phyloP scores from a whole-genome alignment of 1,140 invertebrate genomes.

The Panagrolaimus sp. region DNA sequence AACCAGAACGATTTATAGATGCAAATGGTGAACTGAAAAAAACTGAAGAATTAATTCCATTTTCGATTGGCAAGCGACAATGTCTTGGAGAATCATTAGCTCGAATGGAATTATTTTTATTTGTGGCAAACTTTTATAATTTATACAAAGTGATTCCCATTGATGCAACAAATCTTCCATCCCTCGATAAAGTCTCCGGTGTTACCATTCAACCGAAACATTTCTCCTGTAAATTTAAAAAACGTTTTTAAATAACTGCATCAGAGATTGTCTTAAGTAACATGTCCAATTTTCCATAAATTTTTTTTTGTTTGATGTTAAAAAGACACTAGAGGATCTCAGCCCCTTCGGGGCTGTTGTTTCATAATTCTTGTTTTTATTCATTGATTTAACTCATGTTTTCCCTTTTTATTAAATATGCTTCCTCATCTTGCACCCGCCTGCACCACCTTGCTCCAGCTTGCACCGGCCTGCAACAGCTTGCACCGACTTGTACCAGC shows the following conservation, averaged over 20 bases:
- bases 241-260: not conserved
- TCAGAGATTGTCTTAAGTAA: too few relatives aligned
- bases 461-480: too few relatives aligned
- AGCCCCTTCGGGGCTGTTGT: too few relatives aligned
- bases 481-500: too few relatives aligned
- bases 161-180: not conserved
- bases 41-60: slow-evolving; percentile 14
- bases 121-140: slow-evolving; percentile 16
- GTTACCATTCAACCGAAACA: not conserved
- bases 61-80: slow-evolving; percentile 19
- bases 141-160: not conserved
- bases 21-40: slow-evolving; percentile 3
- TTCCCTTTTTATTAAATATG: too few relatives aligned
- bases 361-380: too few relatives aligned
- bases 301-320: too few relatives aligned
- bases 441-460: too few relatives aligned
- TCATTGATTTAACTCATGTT: too few relatives aligned
- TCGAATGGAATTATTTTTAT: slow-evolving; percentile 24
- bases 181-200: not conserved
- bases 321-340: too few relatives aligned
- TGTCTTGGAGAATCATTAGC: slow-evolving; percentile 19
- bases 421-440: too few relatives aligned
- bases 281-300: too few relatives aligned
- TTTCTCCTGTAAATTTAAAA: not conserved
- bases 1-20: slow-evolving; percentile 12